Evolutionary conservation across 2,888 invertebrate genomes (phyloP), one percentile per base, ranked within the genome.

Genomic region (Drosophila formosana): DNA sequence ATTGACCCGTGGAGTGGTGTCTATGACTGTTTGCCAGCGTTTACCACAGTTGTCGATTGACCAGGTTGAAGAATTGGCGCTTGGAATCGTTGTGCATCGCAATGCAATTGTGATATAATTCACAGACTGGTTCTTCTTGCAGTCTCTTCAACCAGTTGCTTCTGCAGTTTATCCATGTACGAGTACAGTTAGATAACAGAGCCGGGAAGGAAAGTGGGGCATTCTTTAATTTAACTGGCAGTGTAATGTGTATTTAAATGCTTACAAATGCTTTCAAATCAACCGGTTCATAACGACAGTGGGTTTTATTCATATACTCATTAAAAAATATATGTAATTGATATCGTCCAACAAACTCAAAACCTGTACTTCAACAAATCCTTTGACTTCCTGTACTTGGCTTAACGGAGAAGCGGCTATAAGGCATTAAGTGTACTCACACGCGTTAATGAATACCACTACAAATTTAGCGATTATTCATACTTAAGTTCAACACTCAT

Each of bases 131-230:
- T 75, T 75, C 69, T 78, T 53, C 9, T 39, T 28, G 46, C 45
- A 47, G 26, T 28, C 25, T 55, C 43, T 55, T 7, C 52, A 28
- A 49, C 47, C 32, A 49, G 34, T 25, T 23, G 58, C 66, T 52
- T 13, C 67, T 73, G 64, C 57, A 53, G 50, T 55, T 60, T 60
- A 50, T 46, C 62, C 45, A 34, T 63, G 56, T 47, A 34, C 51
- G 58, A 41, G 55, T 69, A 79, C 79, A 79, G 79, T 79, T 79
- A 79, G 72, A 81, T 79, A 79, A 79, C 75, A 68, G 72, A 49
- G 57, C 45, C 66, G 57, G 51, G 43, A 81, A 69, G 67, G 57
- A 67, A 55, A 75, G 62, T 78, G 66, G 37, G 61, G 68, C 68
- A 71, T 78, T 77, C 73, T 76, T 34, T 30, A 41, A 61, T 66